Conservation (phyloP, 2,888 invertebrate genomes). For the Thera obeliscata region DNA sequence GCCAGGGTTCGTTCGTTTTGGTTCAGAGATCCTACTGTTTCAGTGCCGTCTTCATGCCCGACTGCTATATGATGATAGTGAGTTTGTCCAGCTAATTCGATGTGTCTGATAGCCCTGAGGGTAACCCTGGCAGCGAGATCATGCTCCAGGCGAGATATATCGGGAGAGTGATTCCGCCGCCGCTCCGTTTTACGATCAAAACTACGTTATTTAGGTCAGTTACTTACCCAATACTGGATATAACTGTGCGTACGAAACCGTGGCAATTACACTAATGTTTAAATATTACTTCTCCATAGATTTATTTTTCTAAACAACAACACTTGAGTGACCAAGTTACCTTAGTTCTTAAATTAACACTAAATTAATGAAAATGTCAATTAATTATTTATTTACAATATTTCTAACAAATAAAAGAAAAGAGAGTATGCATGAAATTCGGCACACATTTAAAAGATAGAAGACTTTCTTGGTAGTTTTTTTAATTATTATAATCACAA, state of each 20-base stretch:
- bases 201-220: slow-evolving; percentile 49
- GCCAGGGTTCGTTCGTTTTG: not conserved
- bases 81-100: not conserved
- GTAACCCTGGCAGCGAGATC: slow-evolving; percentile 10
- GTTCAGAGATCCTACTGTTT: not conserved
- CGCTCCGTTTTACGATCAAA: slow-evolving; percentile 56
- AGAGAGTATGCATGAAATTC: not conserved
- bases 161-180: slow-evolving; percentile 51
- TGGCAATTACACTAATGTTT: slow-evolving; percentile 6
- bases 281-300: too few species aligned
- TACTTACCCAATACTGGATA: slow-evolving; percentile 1
- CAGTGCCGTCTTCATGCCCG: not conserved
- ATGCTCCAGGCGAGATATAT: slow-evolving; percentile 46
- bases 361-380: not conserved
- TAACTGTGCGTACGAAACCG: not conserved
- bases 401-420: not conserved
- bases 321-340: too few species aligned
- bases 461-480: not conserved
- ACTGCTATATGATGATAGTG: not conserved
- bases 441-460: not conserved
- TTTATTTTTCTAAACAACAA: too few species aligned
- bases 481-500: too few species aligned
- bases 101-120: not conserved
- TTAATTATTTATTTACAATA: slow-evolving; percentile 12
- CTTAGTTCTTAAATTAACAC: too few species aligned